Evolutionary conservation across 37 sponge, comb jelly and placozoan species (phyloP), one percentile per base, ranked within the genome.

Genomic region (Beroe forskalii): DNA sequence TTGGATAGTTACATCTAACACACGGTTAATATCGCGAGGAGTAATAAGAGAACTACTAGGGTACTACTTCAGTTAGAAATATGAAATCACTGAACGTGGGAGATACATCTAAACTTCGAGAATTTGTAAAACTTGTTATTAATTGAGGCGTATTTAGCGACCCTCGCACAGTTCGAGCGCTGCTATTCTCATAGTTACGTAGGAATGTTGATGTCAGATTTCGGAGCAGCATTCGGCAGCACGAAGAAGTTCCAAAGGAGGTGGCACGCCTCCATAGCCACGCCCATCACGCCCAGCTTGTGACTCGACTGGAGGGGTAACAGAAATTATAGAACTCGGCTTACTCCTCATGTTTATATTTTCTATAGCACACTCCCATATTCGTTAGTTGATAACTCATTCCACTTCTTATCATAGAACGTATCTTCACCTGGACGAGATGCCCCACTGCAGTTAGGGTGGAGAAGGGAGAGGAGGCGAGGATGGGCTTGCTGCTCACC

Each of bases 241-340:
- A 93, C 91, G 32, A 93, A 96, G 69, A 93, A 69, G 9, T 93
- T 67, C 97, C 97, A 95, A 36, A 96, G 67, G 0, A 92, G 55
- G 17, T 44, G 28, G 41, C 91, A 90, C 0, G 93, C 93, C 60
- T 90, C 64, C 75, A 39, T 83, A 20, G 95, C 93, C 33, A 95
- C 92, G 32, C 61, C 35, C 20, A 72, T 8, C 32, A 20, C 95
- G 24, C 94, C 93, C 89, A 62, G 86, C 86, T 80, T 80, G 86
- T 80, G 86, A 24, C 91, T 12, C 38, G 93, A 93, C 93, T 96
- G 93, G 32, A 89, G 92, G 25, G 91, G 92, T n/a, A n/a, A n/a
- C n/a, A n/a, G n/a, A n/a, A n/a, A n/a, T n/a, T n/a, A n/a, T n/a
- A n/a, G n/a, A n/a, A n/a, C n/a, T n/a, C n/a, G n/a, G n/a, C n/a